Base-by-base conservation (phyloP, 2,888 invertebrate species). In the Tenthredo notha region DNA sequence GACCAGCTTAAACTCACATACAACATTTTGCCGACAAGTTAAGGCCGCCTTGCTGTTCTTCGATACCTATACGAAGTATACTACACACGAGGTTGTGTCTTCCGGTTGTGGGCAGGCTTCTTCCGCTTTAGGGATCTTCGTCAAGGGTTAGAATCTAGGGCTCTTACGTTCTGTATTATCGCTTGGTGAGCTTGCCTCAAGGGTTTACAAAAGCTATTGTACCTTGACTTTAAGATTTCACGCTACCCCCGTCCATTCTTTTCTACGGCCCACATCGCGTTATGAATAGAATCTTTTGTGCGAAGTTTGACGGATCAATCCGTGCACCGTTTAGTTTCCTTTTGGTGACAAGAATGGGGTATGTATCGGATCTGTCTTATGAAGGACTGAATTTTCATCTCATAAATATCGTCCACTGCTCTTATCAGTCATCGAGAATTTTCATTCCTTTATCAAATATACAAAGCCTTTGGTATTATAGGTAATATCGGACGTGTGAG, bases 131-230 rank as follows among this genome's bases (percentile, higher is more conserved):
- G 37, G 61, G 25, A 80, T 80, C 37, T 37, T 40, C 58, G 21
- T 61, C 58, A 61, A 58, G 80, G 80, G 80, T 61, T 80, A 37
- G 37, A 54, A 37, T 67, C 84, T 74, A 54, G 33, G 47, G 58
- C 88, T 86, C 88, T 90, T 85, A 82, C 85, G 86, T 85, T 88
- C 84, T 87, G 84, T 84, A 88, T 88, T 87, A 90, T 89, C 89
- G 87, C 86, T 86, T 84, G 82, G 84, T 83, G 86, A 84, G 87
- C 85, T 86, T 43, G 86, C 86, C 85, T 84, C 86, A 86, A 88
- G 87, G 88, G 87, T 88, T 90, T 86, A 89, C 89, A 87, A 88
- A 90, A 90, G 88, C 90, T 85, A 90, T 91, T 91, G 90, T 90
- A 87, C 86, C 87, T 87, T 86, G 87, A 88, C 89, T 89, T 88